These are phyloP conservation scores for Leptinotarsa haldemani DNA, from an alignment of 2,888 invertebrate genomes.

Conservation along the genomic window DNA sequence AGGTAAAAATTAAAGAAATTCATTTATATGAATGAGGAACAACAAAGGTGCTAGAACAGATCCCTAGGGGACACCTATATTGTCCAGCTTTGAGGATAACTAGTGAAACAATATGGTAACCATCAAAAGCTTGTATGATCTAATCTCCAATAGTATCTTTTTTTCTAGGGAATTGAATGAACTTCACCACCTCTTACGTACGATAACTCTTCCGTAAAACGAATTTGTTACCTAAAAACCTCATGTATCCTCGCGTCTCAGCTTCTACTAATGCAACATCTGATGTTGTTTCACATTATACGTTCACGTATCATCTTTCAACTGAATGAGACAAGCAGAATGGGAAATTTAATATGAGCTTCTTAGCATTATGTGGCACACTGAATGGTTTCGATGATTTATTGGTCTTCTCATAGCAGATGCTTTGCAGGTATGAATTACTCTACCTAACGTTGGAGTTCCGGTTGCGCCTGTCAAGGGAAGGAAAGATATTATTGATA, in stretches of 20 bases:
- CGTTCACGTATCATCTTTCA: conserved; percentile 7
- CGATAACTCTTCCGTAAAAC: background rate
- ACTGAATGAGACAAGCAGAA: background rate
- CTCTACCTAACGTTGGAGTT: background rate
- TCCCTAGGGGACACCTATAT: no score
- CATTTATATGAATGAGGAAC: no score
- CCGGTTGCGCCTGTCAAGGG: background rate
- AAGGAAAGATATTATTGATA: background rate
- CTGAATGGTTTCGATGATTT: background rate
- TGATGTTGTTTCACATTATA: conserved; percentile 1
- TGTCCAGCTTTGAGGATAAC: no score
- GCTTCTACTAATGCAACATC: background rate
- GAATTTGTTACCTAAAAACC: background rate
- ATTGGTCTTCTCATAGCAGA: background rate
- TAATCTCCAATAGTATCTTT: no score
- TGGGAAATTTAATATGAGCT: conserved; percentile 8
- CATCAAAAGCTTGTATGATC: no score
- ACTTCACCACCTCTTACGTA: background rate
- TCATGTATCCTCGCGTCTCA: background rate
- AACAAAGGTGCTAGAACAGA: no score
- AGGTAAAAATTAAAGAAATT: no score
- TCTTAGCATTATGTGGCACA: background rate
- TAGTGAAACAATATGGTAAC: no score
- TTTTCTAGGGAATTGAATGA: no score
- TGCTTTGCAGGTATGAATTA: conserved; percentile 1